phyloP scores from a whole-genome alignment of 2,797 vertebrate genomes.

The Cyclopterus lumpus region DNA sequence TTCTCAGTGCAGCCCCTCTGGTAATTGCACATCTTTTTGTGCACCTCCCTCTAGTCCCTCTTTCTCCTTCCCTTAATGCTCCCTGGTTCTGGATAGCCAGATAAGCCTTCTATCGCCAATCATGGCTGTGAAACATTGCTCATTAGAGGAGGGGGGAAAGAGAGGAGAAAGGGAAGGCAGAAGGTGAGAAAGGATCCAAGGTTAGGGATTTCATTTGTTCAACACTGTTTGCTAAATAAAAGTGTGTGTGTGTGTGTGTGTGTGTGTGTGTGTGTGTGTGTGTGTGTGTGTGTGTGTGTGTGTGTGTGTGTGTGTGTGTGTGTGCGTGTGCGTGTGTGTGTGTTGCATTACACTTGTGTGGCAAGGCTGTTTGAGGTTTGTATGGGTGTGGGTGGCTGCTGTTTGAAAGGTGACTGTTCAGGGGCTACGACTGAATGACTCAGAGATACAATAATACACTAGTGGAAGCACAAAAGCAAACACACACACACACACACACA shows the following conservation, averaged over 20 bases:
- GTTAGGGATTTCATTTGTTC: constrained; percentile 42
- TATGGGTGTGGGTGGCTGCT: constrained; percentile 25
- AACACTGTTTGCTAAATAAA: constrained; percentile 22
- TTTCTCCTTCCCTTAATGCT: constrained; percentile 66
- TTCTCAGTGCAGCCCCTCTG: constrained; percentile 41
- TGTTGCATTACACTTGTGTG: too few species aligned
- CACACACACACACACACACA: neutral
- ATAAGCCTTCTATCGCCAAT: constrained; percentile 64
- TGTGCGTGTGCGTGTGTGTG: neutral
- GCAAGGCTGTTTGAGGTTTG: constrained; percentile 18
- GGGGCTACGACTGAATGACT: constrained; percentile 36
- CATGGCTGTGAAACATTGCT: constrained; percentile 58
- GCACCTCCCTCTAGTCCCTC: constrained; percentile 28
- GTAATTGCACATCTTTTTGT: constrained; percentile 61
- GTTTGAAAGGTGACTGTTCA: constrained; percentile 28
- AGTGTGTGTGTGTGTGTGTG: neutral
- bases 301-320: neutral
- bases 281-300: neutral
- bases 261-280: neutral
- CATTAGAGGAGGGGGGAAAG: constrained; percentile 59
- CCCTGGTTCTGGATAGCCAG: constrained; percentile 57
- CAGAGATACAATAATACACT: constrained; percentile 34
- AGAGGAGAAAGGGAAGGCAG: neutral
- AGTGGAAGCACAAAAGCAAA: constrained; percentile 29
- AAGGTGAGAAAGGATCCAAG: constrained; percentile 35